Conservation (phyloP, 2,888 invertebrate species). For the Neoascia interrupta region DNA sequence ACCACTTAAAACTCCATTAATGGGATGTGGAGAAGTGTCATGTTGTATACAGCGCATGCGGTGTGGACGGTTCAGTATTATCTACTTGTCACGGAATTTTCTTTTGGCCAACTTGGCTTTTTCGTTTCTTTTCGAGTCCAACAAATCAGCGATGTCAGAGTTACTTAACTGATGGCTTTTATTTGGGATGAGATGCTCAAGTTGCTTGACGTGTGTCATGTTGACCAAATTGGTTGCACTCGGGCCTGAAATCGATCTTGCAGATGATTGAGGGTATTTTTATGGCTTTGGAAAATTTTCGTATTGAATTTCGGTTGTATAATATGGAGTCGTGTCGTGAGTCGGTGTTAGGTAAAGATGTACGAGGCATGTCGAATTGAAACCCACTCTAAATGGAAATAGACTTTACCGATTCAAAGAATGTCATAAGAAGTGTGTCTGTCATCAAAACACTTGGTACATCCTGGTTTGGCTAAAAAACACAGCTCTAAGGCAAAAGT, state of each 20-base stretch:
- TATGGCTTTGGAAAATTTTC: not conserved
- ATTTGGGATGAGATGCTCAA: slow-evolving; percentile 24
- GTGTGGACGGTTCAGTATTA: slow-evolving; percentile 11
- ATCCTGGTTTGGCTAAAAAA: not conserved
- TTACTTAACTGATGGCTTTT: slow-evolving; percentile 29
- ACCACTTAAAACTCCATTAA: slow-evolving; percentile 21
- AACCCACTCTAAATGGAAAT: too few species aligned
- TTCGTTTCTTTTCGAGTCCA: slow-evolving; percentile 26
- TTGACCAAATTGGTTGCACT: slow-evolving; percentile 56
- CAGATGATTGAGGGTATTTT: slow-evolving; percentile 15
- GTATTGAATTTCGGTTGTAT: slow-evolving; percentile 18
- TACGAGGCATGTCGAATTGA: not conserved
- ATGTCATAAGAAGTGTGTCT: not conserved
- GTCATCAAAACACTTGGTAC: not conserved
- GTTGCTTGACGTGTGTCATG: slow-evolving; percentile 51
- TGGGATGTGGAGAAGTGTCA: slow-evolving; percentile 29
- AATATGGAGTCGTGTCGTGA: not conserved
- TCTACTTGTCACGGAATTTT: slow-evolving; percentile 19
- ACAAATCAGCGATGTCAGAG: slow-evolving; percentile 45
- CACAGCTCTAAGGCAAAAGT: not conserved
- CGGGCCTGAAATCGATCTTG: slow-evolving; percentile 25
- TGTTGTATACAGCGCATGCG: too few species aligned
- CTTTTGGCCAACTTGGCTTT: slow-evolving; percentile 20
- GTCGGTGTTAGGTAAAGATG: not conserved
- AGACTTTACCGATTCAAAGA: not conserved